Conservation (phyloP, 2,888 invertebrate species). For the Lycocerus yunnanus region DNA sequence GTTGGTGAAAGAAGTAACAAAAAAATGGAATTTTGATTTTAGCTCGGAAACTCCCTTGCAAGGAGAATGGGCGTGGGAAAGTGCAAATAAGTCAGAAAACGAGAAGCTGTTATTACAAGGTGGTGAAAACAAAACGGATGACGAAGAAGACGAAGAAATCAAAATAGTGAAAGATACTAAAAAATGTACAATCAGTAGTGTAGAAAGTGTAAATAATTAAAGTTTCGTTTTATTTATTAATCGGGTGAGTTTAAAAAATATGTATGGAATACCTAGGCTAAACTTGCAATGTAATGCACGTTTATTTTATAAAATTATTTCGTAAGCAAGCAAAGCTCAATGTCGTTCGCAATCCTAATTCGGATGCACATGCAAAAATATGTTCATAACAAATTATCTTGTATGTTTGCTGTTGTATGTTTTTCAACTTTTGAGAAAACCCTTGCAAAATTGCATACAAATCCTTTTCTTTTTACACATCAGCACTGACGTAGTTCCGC, state of each 20-base stretch:
- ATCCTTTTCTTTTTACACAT: background rate
- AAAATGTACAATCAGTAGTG: background rate
- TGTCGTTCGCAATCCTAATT: background rate
- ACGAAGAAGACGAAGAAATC: background rate
- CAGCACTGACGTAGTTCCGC: background rate
- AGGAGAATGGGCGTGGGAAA: slow-evolving; percentile 58
- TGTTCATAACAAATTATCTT: background rate
- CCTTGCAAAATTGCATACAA: background rate
- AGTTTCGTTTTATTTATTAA: background rate
- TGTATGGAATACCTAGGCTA: background rate
- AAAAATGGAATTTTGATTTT: slow-evolving; percentile 63
- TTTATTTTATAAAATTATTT: background rate
- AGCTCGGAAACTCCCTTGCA: slow-evolving; percentile 55
- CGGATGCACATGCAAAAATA: background rate
- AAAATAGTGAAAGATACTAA: background rate
- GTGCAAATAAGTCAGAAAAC: slow-evolving; percentile 25
- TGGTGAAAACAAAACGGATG: background rate
- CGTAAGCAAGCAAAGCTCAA: too few species aligned
- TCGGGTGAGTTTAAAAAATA: background rate
- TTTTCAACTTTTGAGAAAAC: too few species aligned
- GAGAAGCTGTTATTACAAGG: background rate
- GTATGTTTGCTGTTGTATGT: too few species aligned
- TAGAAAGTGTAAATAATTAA: background rate
- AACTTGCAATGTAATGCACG: background rate
- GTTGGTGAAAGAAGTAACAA: slow-evolving; percentile 45